Base-by-base conservation (phyloP, 2,888 invertebrate genomes). In the Baronia brevicornis region DNA sequence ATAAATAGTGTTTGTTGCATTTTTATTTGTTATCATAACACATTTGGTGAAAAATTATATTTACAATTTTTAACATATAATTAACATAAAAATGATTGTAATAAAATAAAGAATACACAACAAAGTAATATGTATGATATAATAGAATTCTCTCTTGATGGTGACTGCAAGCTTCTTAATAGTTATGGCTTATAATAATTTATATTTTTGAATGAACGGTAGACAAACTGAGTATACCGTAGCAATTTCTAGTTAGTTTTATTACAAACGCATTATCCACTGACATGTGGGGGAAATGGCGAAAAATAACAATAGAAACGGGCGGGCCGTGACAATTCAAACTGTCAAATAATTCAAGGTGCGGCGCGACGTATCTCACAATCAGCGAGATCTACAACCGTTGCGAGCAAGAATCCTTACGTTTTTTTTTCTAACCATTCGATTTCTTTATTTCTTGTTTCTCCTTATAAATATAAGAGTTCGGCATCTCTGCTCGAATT, bases 271-370 rank as follows among this genome's bases (percentile, higher is more conserved):
- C 58, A 52, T 61, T 60, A 51, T 58, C 52, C 51, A 50, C 46
- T 52, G 48, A 54, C 48, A 46, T 55, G 50, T 42, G 47, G 47
- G 45, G 53, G 47, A 53, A 59, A 52, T 48, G 39, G 48, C 43
- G 52, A 58, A 68, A 72, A 72, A 72, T 62, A 68, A 65, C 56
- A 66, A 68, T 63, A 63, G 54, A 47, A 57, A 54, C 50, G 49
- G 56, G 51, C 48, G 50, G 52, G 56, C 56, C 59, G 68, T 69
- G 73, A 77, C 73, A 73, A 71, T 75, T 70, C 71, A 62, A 71
- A 69, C 60, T 69, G 74, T 73, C 77, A 71, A 75, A 78, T 78
- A 80, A 77, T 72, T 79, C 77, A 77, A 73, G 71, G 68, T 70
- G 64, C 60, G 65, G 60, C 51, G 47, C 60, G 60, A 57, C 64